Evolutionary conservation across 2,797 vertebrate genomes (phyloP), one percentile per base, ranked within the genome.

Genomic region (Apogon hyalosoma): DNA sequence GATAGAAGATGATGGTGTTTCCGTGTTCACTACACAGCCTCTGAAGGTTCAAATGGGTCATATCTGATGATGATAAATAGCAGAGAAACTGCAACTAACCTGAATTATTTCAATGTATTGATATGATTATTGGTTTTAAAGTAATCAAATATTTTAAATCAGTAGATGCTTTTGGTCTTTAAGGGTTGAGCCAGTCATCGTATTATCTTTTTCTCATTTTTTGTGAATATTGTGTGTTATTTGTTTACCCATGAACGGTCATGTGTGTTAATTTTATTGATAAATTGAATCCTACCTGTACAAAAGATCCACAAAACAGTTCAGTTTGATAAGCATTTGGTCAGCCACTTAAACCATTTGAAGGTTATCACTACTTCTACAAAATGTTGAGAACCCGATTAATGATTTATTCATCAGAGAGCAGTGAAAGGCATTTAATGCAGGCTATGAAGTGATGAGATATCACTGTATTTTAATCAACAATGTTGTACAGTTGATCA

Each of bases 351-450:
- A 6, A 66, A 49, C 49, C 21, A 63, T 56, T 68, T 55, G 14
- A 38, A 77, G 68, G 61, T 78, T 51, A 62, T 63, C 45, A 43
- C 3, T 24, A 13, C 31, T 38, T 16, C 43, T 16, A 46, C n/a
- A 28, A 48, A 53, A 53, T 16, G 6, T 2, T 28, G 5, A 45
- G 24, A 1, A 28, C 24, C 24, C 24, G 3, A 28, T 28, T 5
- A 28, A 3, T 28, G 24, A 28, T 28, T 28, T 28, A 28, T 28
- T 28, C 24, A 6, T 28, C 5, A 28, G 5, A 28, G 6, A 28
- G 24, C 14, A 50, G 3, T 14, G 3, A 41, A 52, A 43, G 4
- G 3, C 13, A 40, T 39, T 64, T 54, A 54, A 49, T 13, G 39
- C 15, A 38, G 43, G 7, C 19, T 10, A 28, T 19, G 33, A 0